These are phyloP conservation scores for Neogobius melanostomus DNA, from an alignment of 2,113 vertebrate genomes.

Conservation along the genomic window DNA sequence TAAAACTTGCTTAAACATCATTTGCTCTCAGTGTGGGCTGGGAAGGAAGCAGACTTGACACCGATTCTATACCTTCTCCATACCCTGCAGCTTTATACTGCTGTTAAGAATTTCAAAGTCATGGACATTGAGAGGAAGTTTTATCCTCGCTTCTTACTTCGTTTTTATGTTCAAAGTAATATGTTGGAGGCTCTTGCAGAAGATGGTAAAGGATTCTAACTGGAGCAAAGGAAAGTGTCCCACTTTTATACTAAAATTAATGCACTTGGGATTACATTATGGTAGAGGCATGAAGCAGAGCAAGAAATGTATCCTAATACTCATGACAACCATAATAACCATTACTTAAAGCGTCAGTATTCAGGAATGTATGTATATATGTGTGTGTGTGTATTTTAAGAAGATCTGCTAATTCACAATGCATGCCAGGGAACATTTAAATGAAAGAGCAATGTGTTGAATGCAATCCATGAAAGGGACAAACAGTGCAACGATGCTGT, in stretches of 20 bases:
- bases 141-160: conserved; percentile 20
- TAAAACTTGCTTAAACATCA: neutral
- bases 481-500: conserved; percentile 12
- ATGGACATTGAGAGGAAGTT: conserved; percentile 22
- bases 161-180: conserved; percentile 36
- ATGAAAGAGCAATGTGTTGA: neutral
- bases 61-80: neutral
- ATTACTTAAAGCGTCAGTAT: neutral
- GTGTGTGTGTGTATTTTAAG: no score
- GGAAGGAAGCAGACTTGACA: neutral
- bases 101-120: conserved; percentile 27
- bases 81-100: neutral
- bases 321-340: neutral
- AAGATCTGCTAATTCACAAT: neutral
- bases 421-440: neutral
- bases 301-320: neutral
- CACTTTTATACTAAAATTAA: conserved; percentile 38
- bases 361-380: no score
- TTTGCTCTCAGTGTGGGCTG: conserved; percentile 1
- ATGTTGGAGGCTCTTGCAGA: conserved; percentile 11
- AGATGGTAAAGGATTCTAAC: conserved; percentile 9
- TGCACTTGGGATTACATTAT: conserved; percentile 13
- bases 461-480: neutral
- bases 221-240: conserved; percentile 18
- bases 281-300: neutral